A percentile compares a stretch with the other conserved stretches of the same genome.
These are phyloP conservation scores for Oxystoma pomonae DNA, from an alignment of 2,888 invertebrate species.

Conservation along the genomic window DNA sequence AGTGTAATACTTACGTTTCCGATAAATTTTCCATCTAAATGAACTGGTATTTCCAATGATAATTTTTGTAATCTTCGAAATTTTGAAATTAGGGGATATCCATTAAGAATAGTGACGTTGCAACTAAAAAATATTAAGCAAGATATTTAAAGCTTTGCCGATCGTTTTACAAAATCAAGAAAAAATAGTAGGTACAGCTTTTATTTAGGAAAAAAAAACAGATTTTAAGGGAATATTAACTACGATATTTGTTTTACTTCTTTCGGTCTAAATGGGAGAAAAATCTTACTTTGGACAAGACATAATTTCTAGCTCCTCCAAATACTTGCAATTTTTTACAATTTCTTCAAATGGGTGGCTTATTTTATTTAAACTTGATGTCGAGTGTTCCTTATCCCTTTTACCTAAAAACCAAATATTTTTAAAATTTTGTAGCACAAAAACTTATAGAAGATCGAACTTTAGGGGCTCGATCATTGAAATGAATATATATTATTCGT, in stretches of 20 bases:
- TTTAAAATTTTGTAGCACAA: too few relatives aligned
- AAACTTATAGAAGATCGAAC: too few relatives aligned
- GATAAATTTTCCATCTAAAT: conserved; percentile 20
- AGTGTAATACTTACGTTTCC: conserved; percentile 20
- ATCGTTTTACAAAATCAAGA: too few relatives aligned
- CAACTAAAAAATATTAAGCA: conserved; percentile 20
- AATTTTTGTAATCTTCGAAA: conserved; percentile 17
- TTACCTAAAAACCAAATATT: too few relatives aligned
- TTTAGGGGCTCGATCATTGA: too few relatives aligned
- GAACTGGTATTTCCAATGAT: conserved; percentile 20
- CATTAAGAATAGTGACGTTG: conserved; percentile 21
- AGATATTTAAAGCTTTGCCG: background rate
- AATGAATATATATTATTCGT: too few relatives aligned
- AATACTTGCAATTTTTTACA: conserved; percentile 18
- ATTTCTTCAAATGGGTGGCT: conserved; percentile 18
- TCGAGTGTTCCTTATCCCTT: background rate
- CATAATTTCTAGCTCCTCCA: conserved; percentile 21
- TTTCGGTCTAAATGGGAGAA: too few relatives aligned
- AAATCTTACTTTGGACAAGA: conserved; percentile 21
- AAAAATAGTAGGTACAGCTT: too few relatives aligned
- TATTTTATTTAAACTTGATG: conserved; percentile 5
- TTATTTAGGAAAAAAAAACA: too few relatives aligned
- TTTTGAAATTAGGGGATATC: conserved; percentile 18
- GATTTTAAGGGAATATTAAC: too few relatives aligned
- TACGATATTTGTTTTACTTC: too few relatives aligned